Evolutionary conservation across 2,888 invertebrate species (phyloP), one percentile per base, ranked within the genome.

Genomic region (Cantharis nigra): DNA sequence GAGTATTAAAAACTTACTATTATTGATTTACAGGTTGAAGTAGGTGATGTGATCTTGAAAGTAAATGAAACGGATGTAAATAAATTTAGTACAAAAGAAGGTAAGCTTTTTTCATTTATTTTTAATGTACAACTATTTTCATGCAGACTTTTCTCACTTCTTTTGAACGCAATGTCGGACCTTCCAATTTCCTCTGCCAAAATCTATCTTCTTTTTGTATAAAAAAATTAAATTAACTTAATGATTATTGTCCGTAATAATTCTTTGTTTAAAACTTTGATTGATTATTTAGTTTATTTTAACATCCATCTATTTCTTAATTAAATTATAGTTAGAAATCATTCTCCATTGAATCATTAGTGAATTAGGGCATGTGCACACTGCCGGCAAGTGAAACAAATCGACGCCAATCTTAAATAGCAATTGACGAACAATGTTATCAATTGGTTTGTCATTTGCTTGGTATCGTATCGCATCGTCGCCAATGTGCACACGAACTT

Each of bases 21-120:
- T 84, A 83, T 85, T 85, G 87, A 85, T 81, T 92, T 92, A 83
- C 92, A 97, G 97, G 94, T 97, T 87, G 96, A 97, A 92, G 96
- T 97, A 86, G 97, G 97, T 85, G 97, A 97, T 91, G 95, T 97
- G 87, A 95, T 97, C 90, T 92, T 97, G 89, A 96, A 96, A 92
- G 95, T 97, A 88, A 97, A 97, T 91, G 96, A 96, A 91, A 95
- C 95, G 87, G 96, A 97, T 91, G 97, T 97, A 87, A 95, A 95
- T 91, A 93, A 95, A 90, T 95, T 95, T 90, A 96, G 94, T 90
- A 97, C 96, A 88, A 96, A 96, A 91, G 97, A 97, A 94, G 96
- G 96, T 96, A 91, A 91, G 90, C 88, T 11, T 62, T 49, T 67
- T 20, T 71, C 63, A 64, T 18, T 14, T 11, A 65, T 63, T n/a